Base-by-base conservation (phyloP, 2,797 vertebrate genomes). In the Leptodactylus fallax region DNA sequence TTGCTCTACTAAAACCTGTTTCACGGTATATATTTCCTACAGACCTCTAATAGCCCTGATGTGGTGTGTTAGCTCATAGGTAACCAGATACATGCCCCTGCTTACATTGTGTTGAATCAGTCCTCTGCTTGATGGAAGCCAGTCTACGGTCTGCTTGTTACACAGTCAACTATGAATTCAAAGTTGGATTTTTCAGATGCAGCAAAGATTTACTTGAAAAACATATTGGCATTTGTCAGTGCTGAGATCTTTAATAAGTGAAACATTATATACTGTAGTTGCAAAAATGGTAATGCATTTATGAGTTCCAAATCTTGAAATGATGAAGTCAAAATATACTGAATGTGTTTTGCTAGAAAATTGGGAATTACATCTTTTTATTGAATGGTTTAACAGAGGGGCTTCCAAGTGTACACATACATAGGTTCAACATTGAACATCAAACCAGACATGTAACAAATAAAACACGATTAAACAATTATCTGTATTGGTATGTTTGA, bases 51-150 rank as follows among this genome's bases (percentile, higher is more conserved):
- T 55, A 47, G 23, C n/a, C 77, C 77, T 85, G 36, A 47, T 82
- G n/a, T 80, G 74, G 63, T 55, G 61, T 51, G 77, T 88, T 84
- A 71, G 76, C 55, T 88, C 87, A 84, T 79, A 88, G 65, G 87
- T 71, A 79, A 83, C 76, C 74, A 84, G 76, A 88, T 79, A 87
- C 76, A 27, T 67, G 36, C 81, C 61, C 51, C 47, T 84, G 81
- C 51, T 72, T 84, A 84, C n/a, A 74, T 25, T 83, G 56, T 78
- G 69, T 58, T 47, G n/a, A 78, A 83, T 79, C 49, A 79, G 36
- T 78, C 65, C 63, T 79, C 60, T 72, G 27, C 71, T 79, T 88
- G 76, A 88, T 85, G 69, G 76, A 88, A 88, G 87, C 82, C 81
- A 85, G 82, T 61, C 23, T 78, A 25, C 19, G 27, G n/a, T 61